phyloP scores from a whole-genome alignment of 1,140 invertebrate species.

The Palaemon carinicauda region DNA sequence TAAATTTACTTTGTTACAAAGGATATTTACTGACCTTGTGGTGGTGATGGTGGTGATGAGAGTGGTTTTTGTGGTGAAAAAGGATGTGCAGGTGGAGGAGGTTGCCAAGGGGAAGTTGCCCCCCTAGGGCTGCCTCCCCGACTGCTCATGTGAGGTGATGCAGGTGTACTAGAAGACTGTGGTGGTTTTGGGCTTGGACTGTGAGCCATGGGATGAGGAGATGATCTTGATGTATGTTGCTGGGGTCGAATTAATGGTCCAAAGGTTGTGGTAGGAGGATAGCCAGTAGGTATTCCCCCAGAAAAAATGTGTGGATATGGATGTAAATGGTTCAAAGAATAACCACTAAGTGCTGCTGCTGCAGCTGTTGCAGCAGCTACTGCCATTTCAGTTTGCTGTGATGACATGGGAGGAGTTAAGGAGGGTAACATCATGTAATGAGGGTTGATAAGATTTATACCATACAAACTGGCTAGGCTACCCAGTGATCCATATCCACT shows the following conservation, averaged over 20 bases:
- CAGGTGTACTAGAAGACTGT: slow-evolving; percentile 26
- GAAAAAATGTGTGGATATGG: slow-evolving; percentile 17
- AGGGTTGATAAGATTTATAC: slow-evolving; percentile 22
- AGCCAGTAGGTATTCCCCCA: slow-evolving; percentile 1
- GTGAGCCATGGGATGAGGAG: slow-evolving; percentile 14
- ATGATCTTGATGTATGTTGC: slow-evolving; percentile 11
- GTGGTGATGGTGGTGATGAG: slow-evolving; percentile 41
- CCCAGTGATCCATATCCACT: slow-evolving; percentile 33
- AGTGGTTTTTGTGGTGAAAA: slow-evolving; percentile 36
- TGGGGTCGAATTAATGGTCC: slow-evolving; percentile 21
- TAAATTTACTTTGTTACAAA: background rate
- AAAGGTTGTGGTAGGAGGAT: slow-evolving; percentile 28
- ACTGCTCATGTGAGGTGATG: slow-evolving; percentile 32
- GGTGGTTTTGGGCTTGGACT: slow-evolving; percentile 22
- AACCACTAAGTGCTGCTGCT: slow-evolving; percentile 20
- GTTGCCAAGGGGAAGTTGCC: slow-evolving; percentile 42
- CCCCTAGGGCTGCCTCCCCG: slow-evolving; percentile 40
- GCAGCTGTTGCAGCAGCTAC: slow-evolving; percentile 30
- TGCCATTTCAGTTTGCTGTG: slow-evolving; percentile 16
- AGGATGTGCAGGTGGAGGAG: slow-evolving; percentile 29
- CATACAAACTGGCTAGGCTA: slow-evolving; percentile 33
- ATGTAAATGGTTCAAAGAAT: slow-evolving; percentile 14
- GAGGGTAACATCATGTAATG: slow-evolving; percentile 45
- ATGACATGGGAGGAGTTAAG: slow-evolving; percentile 18
- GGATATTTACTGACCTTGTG: slow-evolving; percentile 36